Percentiles rank a stretch among this genome's conserved stretches.
Conservation (phyloP, 2,888 invertebrate genomes). For the Crepidodera aurea region DNA sequence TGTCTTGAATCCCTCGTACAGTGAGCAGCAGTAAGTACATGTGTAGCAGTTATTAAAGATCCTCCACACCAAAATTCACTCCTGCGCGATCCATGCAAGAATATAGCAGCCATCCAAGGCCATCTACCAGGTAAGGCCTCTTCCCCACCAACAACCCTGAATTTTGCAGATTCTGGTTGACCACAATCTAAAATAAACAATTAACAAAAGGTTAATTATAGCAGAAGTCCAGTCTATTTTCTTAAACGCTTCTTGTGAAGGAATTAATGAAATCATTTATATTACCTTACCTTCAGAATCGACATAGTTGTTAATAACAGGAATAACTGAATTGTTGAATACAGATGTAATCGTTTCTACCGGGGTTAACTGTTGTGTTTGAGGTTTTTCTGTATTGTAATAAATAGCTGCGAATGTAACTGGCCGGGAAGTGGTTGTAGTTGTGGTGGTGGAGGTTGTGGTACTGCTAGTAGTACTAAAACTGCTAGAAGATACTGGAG, state of each 20-base stretch:
- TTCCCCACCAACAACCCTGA: constrained; percentile 90
- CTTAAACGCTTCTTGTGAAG: no score
- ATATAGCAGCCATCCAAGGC: constrained; percentile 98
- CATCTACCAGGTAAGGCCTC: constrained; percentile 85
- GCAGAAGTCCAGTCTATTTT: no score
- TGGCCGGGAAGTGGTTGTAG: constrained; percentile 50
- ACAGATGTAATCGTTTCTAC: constrained; percentile 10
- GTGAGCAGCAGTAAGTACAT: constrained; percentile 91
- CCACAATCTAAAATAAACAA: constrained; percentile 76
- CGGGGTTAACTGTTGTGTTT: constrained; percentile 33
- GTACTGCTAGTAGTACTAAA: constrained; percentile 44
- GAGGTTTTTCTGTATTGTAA: constrained; percentile 45
- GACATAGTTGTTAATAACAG: constrained; percentile 59
- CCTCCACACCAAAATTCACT: constrained; percentile 96
- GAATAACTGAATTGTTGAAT: constrained; percentile 22
- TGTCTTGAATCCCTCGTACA: constrained; percentile 91
- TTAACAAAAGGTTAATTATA: no score
- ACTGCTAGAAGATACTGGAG: constrained; percentile 46
- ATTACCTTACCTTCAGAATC: constrained; percentile 63
- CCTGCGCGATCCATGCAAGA: constrained; percentile 82
- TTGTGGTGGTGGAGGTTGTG: constrained; percentile 48
- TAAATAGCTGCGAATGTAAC: constrained; percentile 46
- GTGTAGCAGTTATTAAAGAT: constrained; percentile 80
- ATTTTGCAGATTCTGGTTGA: constrained; percentile 81
- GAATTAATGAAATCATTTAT: no score